Percentiles rank a stretch among this genome's conserved stretches.
Evolutionary conservation across 2,113 vertebrate genomes (phyloP).

Genomic region (Pluvianellus socialis): DNA sequence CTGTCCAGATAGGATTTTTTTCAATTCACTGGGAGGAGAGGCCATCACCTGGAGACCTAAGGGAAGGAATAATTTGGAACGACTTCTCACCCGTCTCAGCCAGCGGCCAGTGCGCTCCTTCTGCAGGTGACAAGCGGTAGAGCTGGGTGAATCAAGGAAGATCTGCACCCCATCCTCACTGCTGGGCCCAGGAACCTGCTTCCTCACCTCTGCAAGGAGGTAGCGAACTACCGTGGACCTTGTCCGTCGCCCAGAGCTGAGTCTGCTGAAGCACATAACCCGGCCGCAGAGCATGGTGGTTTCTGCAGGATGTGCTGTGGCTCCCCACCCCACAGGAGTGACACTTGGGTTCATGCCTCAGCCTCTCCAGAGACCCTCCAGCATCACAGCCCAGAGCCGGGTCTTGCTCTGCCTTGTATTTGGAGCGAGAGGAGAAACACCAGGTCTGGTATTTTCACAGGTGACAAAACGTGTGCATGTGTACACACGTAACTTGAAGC

Average conservation of each 20-base stretch:
- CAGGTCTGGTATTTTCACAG: background rate
- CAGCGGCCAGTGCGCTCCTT: background rate
- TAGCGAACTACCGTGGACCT: rapidly evolving
- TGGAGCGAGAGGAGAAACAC: background rate
- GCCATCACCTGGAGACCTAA: background rate
- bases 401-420: background rate
- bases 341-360: background rate
- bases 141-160: background rate
- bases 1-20: background rate
- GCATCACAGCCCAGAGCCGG: background rate
- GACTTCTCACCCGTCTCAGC: background rate
- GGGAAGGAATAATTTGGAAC: background rate
- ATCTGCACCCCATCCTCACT: background rate
- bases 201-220: background rate
- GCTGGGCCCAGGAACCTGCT: background rate
- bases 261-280: background rate
- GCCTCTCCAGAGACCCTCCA: background rate
- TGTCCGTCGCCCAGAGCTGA: background rate
- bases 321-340: background rate
- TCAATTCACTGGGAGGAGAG: background rate
- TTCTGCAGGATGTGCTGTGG: background rate
- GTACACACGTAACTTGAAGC: background rate
- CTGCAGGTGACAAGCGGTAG: background rate
- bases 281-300: background rate
- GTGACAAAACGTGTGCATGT: background rate